A percentile compares a stretch with the other conserved stretches of the same genome.
Conservation (phyloP, 1,140 invertebrate genomes). For the Papilio polyxenes region DNA sequence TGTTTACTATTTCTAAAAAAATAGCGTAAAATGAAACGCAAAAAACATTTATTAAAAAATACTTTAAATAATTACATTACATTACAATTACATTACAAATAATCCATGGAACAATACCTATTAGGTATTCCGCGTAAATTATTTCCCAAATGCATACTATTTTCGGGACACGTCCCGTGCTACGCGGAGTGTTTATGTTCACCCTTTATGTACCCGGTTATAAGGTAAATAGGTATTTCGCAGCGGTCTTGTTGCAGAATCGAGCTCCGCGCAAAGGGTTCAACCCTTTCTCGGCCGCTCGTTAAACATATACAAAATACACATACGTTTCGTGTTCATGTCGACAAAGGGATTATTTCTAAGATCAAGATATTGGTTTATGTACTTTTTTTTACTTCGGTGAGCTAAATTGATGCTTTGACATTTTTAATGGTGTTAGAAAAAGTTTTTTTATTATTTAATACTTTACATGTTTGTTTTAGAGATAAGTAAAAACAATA, state of each 20-base stretch:
- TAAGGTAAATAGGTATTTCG: constrained; percentile 52
- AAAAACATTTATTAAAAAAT: not conserved
- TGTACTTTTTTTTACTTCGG: not conserved
- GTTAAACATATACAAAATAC: constrained; percentile 40
- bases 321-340: not conserved
- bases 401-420: not conserved
- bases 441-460: not conserved
- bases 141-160: not conserved
- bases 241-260: constrained; percentile 58
- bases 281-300: constrained; percentile 54
- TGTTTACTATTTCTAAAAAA: too few relatives aligned
- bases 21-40: too few relatives aligned
- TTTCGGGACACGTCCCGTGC: not conserved
- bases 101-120: not conserved
- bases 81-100: too few relatives aligned
- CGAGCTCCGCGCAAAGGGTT: constrained; percentile 64
- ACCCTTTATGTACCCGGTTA: constrained; percentile 42
- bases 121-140: not conserved
- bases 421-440: not conserved
- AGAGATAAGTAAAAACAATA: too few relatives aligned
- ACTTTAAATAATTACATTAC: not conserved
- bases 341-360: constrained; percentile 30
- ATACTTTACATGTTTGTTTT: not conserved
- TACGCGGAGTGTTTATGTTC: constrained; percentile 41
- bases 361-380: constrained; percentile 11